phyloP scores from a whole-genome alignment of 35 echinoderm and acorn worm species.

The Lytechinus variegatus region DNA sequence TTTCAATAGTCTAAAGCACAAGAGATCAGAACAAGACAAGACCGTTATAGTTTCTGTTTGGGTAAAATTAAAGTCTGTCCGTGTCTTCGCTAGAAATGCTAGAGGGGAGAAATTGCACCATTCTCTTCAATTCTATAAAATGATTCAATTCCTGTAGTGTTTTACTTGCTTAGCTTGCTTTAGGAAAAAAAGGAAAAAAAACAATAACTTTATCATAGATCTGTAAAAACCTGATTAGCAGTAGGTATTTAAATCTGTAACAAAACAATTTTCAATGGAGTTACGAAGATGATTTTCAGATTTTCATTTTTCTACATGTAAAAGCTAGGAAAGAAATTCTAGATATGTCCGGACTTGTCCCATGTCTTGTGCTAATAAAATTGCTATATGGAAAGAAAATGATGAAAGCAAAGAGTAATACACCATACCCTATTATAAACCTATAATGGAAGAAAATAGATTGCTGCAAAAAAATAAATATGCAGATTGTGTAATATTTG shows the following conservation, averaged over 20 bases:
- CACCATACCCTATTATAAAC: neutral
- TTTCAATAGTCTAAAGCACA: slow-evolving; percentile 7
- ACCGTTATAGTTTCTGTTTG: slow-evolving; percentile 34
- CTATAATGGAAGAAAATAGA: neutral
- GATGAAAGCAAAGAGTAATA: neutral
- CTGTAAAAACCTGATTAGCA: neutral
- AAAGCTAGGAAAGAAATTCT: neutral
- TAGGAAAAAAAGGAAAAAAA: neutral
- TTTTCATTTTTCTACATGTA: neutral
- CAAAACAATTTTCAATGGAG: neutral
- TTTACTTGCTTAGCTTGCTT: neutral
- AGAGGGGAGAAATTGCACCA: neutral
- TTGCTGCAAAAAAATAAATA: neutral
- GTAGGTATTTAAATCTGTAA: neutral
- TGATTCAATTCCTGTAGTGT: neutral
- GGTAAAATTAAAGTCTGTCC: neutral
- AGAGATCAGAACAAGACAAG: slow-evolving; percentile 38
- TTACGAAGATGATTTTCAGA: neutral
- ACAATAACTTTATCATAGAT: neutral
- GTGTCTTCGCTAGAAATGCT: neutral
- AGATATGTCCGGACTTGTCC: neutral
- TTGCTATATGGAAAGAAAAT: neutral
- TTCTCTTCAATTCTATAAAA: neutral
- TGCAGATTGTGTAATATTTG: neutral
- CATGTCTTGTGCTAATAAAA: neutral